Evolutionary conservation across 1,140 invertebrate genomes (phyloP).

Genomic region (Temnothorax nylanderi): DNA sequence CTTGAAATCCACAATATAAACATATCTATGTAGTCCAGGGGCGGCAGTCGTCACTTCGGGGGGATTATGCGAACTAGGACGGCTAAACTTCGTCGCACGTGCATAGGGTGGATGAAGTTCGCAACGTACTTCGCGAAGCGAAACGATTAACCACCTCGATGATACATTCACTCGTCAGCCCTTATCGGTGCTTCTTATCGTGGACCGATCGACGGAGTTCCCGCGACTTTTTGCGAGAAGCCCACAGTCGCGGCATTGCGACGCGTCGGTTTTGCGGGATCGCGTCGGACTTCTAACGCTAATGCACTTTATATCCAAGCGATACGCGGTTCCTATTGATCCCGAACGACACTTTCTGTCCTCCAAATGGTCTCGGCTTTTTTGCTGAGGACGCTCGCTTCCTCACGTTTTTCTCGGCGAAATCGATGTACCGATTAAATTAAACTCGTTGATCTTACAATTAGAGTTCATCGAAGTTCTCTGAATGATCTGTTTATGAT

Average conservation of each 20-base stretch:
- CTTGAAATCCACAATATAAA: neutral
- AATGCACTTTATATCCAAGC: conserved; percentile 69
- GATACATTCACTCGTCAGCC: conserved; percentile 30
- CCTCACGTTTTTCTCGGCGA: conserved; percentile 14
- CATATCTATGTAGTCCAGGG: neutral
- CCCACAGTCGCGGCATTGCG: conserved; percentile 49
- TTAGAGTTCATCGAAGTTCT: neutral
- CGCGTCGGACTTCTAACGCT: conserved; percentile 54
- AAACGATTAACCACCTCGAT: conserved; percentile 30
- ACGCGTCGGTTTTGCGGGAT: conserved; percentile 59
- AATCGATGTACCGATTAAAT: conserved; percentile 15
- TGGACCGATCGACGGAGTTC: conserved; percentile 14
- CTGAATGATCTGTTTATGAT: neutral
- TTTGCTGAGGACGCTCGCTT: conserved; percentile 20
- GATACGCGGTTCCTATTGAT: conserved; percentile 39
- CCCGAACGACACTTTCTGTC: conserved; percentile 59
- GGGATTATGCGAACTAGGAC: neutral
- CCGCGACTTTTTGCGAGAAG: conserved; percentile 53
- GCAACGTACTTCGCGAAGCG: neutral
- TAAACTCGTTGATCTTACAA: neutral
- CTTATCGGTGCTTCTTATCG: neutral
- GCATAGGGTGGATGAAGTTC: neutral
- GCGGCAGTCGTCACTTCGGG: neutral
- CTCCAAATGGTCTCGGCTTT: conserved; percentile 37
- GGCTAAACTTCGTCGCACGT: neutral